Base-by-base conservation (phyloP, 2,113 vertebrate species). In the Eubucco bourcierii region DNA sequence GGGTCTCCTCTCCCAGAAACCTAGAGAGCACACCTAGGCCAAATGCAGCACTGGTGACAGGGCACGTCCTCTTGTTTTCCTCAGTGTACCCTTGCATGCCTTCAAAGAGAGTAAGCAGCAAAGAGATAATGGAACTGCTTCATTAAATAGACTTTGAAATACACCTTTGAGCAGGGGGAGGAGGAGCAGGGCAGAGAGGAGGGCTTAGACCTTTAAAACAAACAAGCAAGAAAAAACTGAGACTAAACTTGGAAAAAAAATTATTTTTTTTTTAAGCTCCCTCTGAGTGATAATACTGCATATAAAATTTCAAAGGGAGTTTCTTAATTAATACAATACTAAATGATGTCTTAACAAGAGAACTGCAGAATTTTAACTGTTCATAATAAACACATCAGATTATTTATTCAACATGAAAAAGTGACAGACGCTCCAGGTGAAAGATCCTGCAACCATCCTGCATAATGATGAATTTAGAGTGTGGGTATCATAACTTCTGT, bases 361-460 rank as follows among this genome's bases (percentile, higher is more conserved):
- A 79, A 88, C 59, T 71, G 46, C 41, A 91, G 44, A 52, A 50
- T 81, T 91, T 61, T 77, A 91, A 76, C 67, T 90, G 44, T 52
- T 92, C 9, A 10, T 68, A 84, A 95, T 33, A 88, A 82, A 77
- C 56, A 84, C 37, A 84, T 84, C 81, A 85, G 82, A 85, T 97
- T 93, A 90, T 93, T 96, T 95, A 90, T 95, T 92, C 75, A 80
- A 47, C 33, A 81, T 21, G 33, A 95, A 91, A 53, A 53, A 29
- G 88, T 25, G 33, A 63, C n/a, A 90, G 76, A 70, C 23, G 27
- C 53, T 80, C 63, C 25, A 16, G 29, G 55, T 87, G 90, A 29
- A 82, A 86, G 20, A 92, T 73, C 78, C 27, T 61, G 41, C 60
- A 81, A 34, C 34, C 84, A 93, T 80, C 56, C 65, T 27, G 12